Evolutionary conservation across 23 tunicate genomes (phyloP).

Genomic region (Phallusia fumigata): DNA sequence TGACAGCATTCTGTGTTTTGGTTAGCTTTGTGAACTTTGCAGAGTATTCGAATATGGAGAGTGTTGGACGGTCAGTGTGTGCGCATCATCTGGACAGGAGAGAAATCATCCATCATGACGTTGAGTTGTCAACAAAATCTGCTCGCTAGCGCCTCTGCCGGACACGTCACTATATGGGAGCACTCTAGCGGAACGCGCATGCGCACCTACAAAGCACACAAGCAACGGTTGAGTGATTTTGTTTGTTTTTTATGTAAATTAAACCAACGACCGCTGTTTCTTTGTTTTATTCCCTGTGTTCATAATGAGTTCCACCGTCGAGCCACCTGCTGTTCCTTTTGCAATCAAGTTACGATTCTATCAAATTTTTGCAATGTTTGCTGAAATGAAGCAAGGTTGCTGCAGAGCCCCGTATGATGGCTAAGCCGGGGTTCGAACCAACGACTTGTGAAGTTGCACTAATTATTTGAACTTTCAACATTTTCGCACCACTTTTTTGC

Average conservation of each 20-base stretch:
- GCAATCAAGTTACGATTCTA: too few relatives aligned
- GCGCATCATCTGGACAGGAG: slow-evolving; percentile 54
- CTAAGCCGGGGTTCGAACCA: too few relatives aligned
- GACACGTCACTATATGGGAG: slow-evolving; percentile 50
- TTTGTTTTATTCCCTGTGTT: too few relatives aligned
- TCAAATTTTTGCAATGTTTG: background rate
- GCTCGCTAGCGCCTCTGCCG: slow-evolving; percentile 57
- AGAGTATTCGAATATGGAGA: slow-evolving; percentile 59
- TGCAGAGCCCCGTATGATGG: too few relatives aligned
- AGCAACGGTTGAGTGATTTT: slow-evolving; percentile 29
- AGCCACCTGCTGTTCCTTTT: too few relatives aligned
- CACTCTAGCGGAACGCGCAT: slow-evolving; percentile 35
- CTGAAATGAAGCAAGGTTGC: too few relatives aligned
- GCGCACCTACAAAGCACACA: slow-evolving; percentile 53
- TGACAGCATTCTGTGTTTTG: too few relatives aligned
- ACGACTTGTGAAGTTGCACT: too few relatives aligned
- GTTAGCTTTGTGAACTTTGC: background rate
- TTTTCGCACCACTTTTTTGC: background rate
- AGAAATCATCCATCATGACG: slow-evolving; percentile 51
- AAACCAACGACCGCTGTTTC: too few relatives aligned
- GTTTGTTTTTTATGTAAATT: too few relatives aligned
- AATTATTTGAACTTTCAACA: too few relatives aligned
- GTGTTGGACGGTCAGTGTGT: slow-evolving; percentile 34
- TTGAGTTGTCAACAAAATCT: slow-evolving; percentile 42
- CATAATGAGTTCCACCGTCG: too few relatives aligned